Evolutionary conservation across 2,888 invertebrate genomes (phyloP).

Genomic region (Caenorhabditis japonica): DNA sequence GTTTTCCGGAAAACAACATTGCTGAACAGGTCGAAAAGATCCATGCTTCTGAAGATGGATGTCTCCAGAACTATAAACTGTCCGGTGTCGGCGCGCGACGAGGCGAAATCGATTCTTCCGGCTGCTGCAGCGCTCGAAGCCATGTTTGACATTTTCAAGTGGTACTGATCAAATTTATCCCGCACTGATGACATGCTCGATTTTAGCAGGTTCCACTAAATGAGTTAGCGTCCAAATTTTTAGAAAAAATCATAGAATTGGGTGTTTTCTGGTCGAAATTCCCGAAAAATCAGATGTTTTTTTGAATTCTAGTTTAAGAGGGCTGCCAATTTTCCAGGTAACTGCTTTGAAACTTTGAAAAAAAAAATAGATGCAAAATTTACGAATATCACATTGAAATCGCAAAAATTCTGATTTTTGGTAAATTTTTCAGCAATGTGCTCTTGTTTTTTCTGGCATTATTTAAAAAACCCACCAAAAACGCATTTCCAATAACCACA

Average conservation of each 20-base stretch:
- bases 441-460: not conserved
- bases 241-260: constrained; percentile 1
- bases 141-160: constrained; percentile 34
- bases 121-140: not conserved
- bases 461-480: constrained; percentile 18
- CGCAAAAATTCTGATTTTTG: not conserved
- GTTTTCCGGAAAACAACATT: constrained; percentile 28
- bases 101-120: constrained; percentile 8
- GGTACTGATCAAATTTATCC: constrained; percentile 48
- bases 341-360: no score
- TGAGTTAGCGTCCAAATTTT: not conserved
- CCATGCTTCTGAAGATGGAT: constrained; percentile 7
- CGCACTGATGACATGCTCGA: constrained; percentile 28
- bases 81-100: constrained; percentile 4
- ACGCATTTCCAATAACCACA: constrained; percentile 44
- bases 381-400: no score
- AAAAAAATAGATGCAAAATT: no score
- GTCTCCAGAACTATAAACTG: constrained; percentile 1
- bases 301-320: not conserved
- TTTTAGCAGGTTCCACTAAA: constrained; percentile 51
- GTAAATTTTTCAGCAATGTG: not conserved
- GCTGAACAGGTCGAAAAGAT: constrained; percentile 23
- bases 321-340: no score
- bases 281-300: not conserved
- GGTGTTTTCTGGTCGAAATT: no score